These are phyloP conservation scores for Micoletzkya japonica DNA, from an alignment of 2,888 invertebrate species.

Conservation along the genomic window DNA sequence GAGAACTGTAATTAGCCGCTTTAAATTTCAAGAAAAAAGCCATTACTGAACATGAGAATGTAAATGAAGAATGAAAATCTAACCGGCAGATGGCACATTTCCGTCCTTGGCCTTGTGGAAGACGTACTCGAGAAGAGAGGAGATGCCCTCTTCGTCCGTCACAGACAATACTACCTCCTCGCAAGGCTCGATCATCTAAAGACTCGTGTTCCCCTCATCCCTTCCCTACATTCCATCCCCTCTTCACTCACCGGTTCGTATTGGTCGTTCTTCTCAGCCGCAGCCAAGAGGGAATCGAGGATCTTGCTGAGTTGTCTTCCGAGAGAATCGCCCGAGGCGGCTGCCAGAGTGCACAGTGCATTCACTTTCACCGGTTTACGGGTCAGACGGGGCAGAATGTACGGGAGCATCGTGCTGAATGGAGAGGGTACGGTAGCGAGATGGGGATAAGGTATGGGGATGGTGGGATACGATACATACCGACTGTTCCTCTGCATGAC, in stretches of 20 bases:
- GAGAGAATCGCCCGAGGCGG: slow-evolving; percentile 87
- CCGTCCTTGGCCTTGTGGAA: slow-evolving; percentile 77
- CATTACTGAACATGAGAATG: neutral
- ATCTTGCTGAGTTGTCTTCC: slow-evolving; percentile 88
- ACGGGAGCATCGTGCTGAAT: slow-evolving; percentile 81
- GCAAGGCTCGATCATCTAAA: slow-evolving; percentile 48
- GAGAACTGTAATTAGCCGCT: slow-evolving; percentile 34
- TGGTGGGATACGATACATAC: slow-evolving; percentile 29
- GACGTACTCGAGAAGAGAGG: slow-evolving; percentile 83
- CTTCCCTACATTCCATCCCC: too few species aligned
- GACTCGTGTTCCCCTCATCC: neutral
- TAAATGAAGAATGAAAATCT: neutral
- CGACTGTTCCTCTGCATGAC: slow-evolving; percentile 92
- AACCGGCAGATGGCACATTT: slow-evolving; percentile 56
- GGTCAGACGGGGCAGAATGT: slow-evolving; percentile 86
- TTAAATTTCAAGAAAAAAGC: slow-evolving; percentile 72
- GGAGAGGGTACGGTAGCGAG: neutral
- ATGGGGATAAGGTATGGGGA: too few species aligned
- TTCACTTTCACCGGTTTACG: slow-evolving; percentile 86
- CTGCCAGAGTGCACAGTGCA: slow-evolving; percentile 87
- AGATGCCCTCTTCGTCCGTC: slow-evolving; percentile 78
- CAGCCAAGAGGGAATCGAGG: slow-evolving; percentile 80
- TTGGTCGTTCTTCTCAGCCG: slow-evolving; percentile 44
- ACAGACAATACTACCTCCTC: slow-evolving; percentile 82
- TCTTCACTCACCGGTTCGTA: slow-evolving; percentile 37